Evolutionary conservation across 2,888 invertebrate species (phyloP), one percentile per base, ranked within the genome.

Genomic region (Amblyjoppa proteus): DNA sequence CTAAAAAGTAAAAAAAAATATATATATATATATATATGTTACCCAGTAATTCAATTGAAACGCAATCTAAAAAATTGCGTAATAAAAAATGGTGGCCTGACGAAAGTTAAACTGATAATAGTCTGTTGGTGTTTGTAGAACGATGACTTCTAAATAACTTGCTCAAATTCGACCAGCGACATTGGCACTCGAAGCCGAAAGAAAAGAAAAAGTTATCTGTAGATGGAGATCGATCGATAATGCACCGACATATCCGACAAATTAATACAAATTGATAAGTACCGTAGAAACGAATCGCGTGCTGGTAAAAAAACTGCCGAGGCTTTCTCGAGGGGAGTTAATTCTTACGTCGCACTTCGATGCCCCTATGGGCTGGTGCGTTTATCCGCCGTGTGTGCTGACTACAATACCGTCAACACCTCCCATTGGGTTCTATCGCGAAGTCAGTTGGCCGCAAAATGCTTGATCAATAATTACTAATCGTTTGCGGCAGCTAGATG

Each of bases 211-310:
- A 4, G 45, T 45, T 45, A 13, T 45, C 13, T 58, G 58, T 1
- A 25, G 58, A 58, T 25, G 58, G 6, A 25, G 3, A 56, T 28
- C 58, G 58, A 58, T 69, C 34, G 68, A 11, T 69, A 7, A 25
- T 5, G 20, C 20, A 41, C 68, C 34, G 34, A 16, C 13, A 25
- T 20, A 69, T 20, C 41, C 83, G 87, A 88, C 90, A 80, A 90
- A 91, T 91, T 89, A 90, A 91, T 91, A 91, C 90, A 89, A 90
- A 91, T 91, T 90, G 91, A 88, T 88, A 90, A 7, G 56, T 11
- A 28, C 58, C 20, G 11, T 25, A 9, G 28, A 87, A 88, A 90
- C 88, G 89, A 87, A 89, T 91, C 88, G 90, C 89, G 89, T 90
- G 89, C 89, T 87, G 84, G 13, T 20, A 20, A 85, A 87, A 83